Evolutionary conservation across 92 coral and sea anemone genomes (phyloP), one percentile per base, ranked within the genome.

Genomic region (Epizoanthus ramosus): DNA sequence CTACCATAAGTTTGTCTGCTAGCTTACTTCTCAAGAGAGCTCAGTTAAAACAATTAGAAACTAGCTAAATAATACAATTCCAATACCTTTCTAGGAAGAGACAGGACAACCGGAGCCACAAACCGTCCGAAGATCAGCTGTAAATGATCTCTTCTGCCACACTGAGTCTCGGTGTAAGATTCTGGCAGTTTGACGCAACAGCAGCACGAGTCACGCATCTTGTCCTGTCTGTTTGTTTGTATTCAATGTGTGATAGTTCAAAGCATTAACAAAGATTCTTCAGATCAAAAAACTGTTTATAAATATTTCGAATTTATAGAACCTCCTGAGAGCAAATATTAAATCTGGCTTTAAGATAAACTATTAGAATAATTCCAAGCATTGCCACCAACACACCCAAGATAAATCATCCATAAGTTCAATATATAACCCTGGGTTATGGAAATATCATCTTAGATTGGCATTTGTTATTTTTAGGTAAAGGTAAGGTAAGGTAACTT

Each of bases 61-160:
- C 14, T 8, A 28, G 7, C 54, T 47, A 47, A 47, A 47, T 47
- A 47, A 47, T 66, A 25, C n/a, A 19, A 8, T 14, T 41, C 22
- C 8, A 56, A 33, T 87, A 95, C 98, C 98, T 95, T 95, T 83
- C 93, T 94, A 2, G 99, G 98, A 31, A 92, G 87, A 21, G 93
- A 91, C 2, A 94, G 91, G 6, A 96, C 63, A 9, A 63, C 91
- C 14, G 87, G 87, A 1, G 88, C 91, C 72, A 94, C 61, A 37
- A 84, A 63, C 57, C 82, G 89, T 35, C 92, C 98, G 73, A 94
- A 91, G 53, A 96, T 79, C 33, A 67, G 90, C 79, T 93, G 93
- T 57, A 96, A 56, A 52, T 89, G 84, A 81, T 92, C 91, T 25
- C 87, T 89, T 54, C 74, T 69, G 9, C 98, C 99, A 43, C 99